phyloP scores from a whole-genome alignment of 2,888 invertebrate species.

The Dichetophora obliterata region DNA sequence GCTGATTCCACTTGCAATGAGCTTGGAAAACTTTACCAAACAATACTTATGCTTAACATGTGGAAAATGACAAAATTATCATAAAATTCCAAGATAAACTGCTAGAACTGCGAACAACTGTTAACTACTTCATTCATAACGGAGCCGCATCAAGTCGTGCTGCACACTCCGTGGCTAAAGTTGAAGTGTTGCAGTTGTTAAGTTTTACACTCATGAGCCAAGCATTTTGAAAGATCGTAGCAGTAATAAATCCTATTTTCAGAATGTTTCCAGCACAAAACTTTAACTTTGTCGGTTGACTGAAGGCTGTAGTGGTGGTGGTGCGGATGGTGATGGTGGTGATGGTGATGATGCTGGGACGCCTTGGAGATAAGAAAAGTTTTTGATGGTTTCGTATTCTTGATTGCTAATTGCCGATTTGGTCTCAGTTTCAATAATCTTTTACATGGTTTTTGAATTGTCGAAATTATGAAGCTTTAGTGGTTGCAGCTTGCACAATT shows the following conservation, averaged over 20 bases:
- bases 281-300: not conserved
- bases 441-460: not conserved
- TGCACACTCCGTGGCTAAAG: not conserved
- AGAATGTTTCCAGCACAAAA: not conserved
- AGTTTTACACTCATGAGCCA: not conserved
- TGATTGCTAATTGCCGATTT: constrained; percentile 5
- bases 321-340: too few relatives aligned
- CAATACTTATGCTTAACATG: not conserved
- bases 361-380: not conserved
- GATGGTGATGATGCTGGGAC: too few relatives aligned
- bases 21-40: not conserved
- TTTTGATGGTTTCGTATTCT: not conserved
- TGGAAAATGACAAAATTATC: constrained; percentile 10
- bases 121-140: not conserved
- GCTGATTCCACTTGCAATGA: not conserved
- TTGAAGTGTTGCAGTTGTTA: not conserved
- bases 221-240: not conserved
- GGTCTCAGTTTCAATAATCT: constrained; percentile 1
- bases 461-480: too few relatives aligned
- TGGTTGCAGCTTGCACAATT: too few relatives aligned
- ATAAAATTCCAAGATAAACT: not conserved
- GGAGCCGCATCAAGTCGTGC: not conserved
- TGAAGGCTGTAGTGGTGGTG: too few relatives aligned
- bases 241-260: constrained; percentile 1
- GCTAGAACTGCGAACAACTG: not conserved